phyloP scores from a whole-genome alignment of 2,113 vertebrate species.

The Tinamus guttatus region DNA sequence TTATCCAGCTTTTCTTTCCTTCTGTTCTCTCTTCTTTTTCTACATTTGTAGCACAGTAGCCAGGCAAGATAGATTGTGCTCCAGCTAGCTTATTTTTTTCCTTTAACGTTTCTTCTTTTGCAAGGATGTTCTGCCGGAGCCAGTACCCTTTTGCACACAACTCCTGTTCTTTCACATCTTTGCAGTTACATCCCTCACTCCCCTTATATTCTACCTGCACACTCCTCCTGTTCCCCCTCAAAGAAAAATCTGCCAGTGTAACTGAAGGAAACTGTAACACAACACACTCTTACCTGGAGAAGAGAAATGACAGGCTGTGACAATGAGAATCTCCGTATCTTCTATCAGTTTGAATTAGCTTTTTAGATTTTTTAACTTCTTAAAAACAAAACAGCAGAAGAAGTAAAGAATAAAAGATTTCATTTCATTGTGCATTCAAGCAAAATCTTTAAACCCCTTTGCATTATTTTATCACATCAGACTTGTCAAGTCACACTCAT shows the following conservation, averaged over 20 bases:
- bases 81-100: background rate
- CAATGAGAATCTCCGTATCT: background rate
- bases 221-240: too few relatives aligned
- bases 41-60: background rate
- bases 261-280: background rate
- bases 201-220: too few relatives aligned
- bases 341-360: background rate
- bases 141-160: background rate
- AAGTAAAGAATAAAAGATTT: background rate
- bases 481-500: conserved; percentile 77
- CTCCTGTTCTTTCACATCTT: background rate
- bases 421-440: conserved; percentile 44
- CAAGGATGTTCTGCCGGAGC: background rate
- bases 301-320: background rate
- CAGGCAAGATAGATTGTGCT: background rate
- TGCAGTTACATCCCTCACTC: background rate
- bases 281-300: background rate
- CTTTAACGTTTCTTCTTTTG: background rate
- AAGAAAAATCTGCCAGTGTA: background rate
- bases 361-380: background rate
- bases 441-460: conserved; percentile 58
- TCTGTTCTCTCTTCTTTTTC: background rate
- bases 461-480: conserved; percentile 63
- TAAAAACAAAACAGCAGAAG: background rate
- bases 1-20: background rate